These are phyloP conservation scores for Emys orbicularis DNA, from an alignment of 2,797 vertebrate genomes.

Conservation along the genomic window DNA sequence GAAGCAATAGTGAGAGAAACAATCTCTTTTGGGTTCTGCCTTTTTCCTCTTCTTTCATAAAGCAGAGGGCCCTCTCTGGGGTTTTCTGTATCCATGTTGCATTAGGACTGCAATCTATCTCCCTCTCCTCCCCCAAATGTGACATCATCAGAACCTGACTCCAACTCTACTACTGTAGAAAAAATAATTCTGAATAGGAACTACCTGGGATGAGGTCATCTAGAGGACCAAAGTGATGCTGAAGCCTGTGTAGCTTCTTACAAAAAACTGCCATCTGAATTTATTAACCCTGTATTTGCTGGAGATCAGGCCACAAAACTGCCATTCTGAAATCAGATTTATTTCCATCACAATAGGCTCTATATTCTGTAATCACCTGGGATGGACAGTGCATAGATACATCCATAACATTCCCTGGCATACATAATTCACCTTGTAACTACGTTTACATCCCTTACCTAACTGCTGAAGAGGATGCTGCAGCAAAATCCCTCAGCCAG, in stretches of 20 bases:
- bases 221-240: slow-evolving; percentile 58
- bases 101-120: slow-evolving; percentile 74
- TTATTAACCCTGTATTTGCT: slow-evolving; percentile 54
- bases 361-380: neutral
- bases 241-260: slow-evolving; percentile 58
- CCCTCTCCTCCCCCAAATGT: slow-evolving; percentile 67
- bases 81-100: slow-evolving; percentile 70
- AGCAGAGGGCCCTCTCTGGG: slow-evolving; percentile 63
- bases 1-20: slow-evolving; percentile 57
- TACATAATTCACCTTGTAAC: slow-evolving; percentile 23
- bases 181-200: slow-evolving; percentile 76
- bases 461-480: slow-evolving; percentile 68
- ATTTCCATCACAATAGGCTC: neutral
- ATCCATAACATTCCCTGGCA: slow-evolving; percentile 26
- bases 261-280: slow-evolving; percentile 58
- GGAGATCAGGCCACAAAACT: slow-evolving; percentile 67
- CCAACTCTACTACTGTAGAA: slow-evolving; percentile 66
- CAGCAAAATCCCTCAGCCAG: slow-evolving; percentile 75
- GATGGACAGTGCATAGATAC: slow-evolving; percentile 52
- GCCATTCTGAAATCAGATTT: slow-evolving; percentile 66
- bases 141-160: slow-evolving; percentile 78
- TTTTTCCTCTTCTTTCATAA: slow-evolving; percentile 64
- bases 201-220: slow-evolving; percentile 79
- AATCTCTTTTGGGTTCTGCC: slow-evolving; percentile 56
- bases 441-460: slow-evolving; percentile 55